Evolutionary conservation across 1,140 invertebrate genomes (phyloP), one percentile per base, ranked within the genome.

Genomic region (Monomorium pharaonis): DNA sequence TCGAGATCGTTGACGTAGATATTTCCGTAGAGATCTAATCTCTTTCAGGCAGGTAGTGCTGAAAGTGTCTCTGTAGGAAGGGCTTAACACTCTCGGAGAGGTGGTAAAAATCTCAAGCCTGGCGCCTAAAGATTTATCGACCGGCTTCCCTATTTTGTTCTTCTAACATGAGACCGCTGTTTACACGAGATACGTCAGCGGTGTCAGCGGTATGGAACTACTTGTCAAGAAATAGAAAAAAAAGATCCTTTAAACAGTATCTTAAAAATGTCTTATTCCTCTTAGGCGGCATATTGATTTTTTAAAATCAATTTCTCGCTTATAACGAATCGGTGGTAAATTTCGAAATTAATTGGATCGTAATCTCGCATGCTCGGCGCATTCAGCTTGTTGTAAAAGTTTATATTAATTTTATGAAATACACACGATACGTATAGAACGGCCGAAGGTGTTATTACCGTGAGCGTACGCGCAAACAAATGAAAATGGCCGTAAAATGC

Each of bases 91-190:
- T 37, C 47, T 14, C 42, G 78, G 58, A 92, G 91, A 91, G 93
- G 91, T 93, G 92, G 92, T 90, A 88, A 93, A 93, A 93, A 93
- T 88, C 84, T 91, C 83, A 86, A 88, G 80, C 72, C 87, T 89
- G 91, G 93, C 92, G 93, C 92, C 91, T 91, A 2, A 86, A 92
- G 92, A 93, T 92, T 92, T 93, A 93, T 92, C 85, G 83, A 72
- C 74, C 85, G 80, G 87, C 86, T 86, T 83, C 81, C 62, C 54
- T 58, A 33, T 86, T 74, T 86, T 76, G 65, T 24, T 60, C 56
- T 70, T 60, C 44, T 51, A 6, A 54, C n/a, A 54, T 3, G n/a
- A n/a, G 51, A 21, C n/a, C 3, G 51, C n/a, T 54, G 51, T 21
- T 54, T 47, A 1, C 16, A 44, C 3, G 24, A 56, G 63, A 62